Percentiles rank a stretch among this genome's conserved stretches.
Conservation (phyloP, 2,888 invertebrate genomes). For the Stramonita haemastoma region DNA sequence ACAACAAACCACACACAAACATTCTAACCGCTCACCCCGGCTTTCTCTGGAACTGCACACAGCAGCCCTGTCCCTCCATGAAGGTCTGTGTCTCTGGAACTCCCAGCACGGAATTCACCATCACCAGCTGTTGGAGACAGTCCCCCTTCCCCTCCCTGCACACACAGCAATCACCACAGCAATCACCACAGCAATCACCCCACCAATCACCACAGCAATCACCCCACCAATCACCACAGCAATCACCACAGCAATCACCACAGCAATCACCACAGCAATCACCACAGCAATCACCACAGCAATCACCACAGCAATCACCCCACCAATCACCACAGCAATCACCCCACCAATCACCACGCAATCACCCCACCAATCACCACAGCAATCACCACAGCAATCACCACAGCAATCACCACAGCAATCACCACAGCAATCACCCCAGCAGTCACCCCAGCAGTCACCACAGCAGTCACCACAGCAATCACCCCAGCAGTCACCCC, state of each 20-base stretch:
- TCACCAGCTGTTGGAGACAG: constrained; percentile 63
- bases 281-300: not conserved
- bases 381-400: not conserved
- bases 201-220: not conserved
- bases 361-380: not conserved
- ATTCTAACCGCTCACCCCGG: constrained; percentile 17
- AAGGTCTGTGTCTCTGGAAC: constrained; percentile 51
- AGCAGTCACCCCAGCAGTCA: no score
- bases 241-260: not conserved
- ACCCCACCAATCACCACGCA: no score
- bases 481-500: no score
- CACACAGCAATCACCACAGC: not conserved
- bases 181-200: not conserved
- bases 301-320: no score
- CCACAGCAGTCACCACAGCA: not conserved
- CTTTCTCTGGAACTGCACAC: constrained; percentile 43
- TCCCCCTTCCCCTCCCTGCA: constrained; percentile 65
- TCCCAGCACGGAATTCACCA: constrained; percentile 50
- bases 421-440: not conserved
- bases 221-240: not conserved
- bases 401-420: not conserved
- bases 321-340: no score
- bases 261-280: not conserved
- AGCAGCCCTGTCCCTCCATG: constrained; percentile 54
- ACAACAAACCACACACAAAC: not conserved